These are phyloP conservation scores for Dendrolimus houi DNA, from an alignment of 2,888 invertebrate genomes.

Conservation along the genomic window DNA sequence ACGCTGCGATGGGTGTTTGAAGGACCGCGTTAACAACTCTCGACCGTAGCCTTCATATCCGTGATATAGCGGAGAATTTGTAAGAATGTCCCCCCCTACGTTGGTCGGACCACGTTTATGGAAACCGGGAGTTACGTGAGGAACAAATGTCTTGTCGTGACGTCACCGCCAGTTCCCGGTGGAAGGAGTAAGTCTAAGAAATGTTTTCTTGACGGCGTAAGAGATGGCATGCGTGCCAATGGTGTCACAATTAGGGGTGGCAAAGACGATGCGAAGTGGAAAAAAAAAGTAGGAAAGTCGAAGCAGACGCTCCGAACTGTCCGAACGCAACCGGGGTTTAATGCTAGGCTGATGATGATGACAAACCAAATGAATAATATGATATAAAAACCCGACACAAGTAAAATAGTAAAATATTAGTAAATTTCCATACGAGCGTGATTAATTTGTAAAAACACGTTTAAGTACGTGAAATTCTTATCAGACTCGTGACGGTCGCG, in stretches of 20 bases:
- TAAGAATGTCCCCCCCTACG: background rate
- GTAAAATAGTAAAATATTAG: background rate
- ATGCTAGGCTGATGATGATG: too few relatives aligned
- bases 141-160: background rate
- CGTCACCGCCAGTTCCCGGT: background rate
- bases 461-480: background rate
- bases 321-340: too few relatives aligned
- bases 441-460: background rate
- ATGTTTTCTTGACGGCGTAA: background rate
- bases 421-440: background rate
- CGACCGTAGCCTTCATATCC: background rate
- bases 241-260: background rate
- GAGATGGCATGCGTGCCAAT: too few relatives aligned
- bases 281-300: background rate
- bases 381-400: too few relatives aligned
- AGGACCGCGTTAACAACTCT: background rate
- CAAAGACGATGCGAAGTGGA: background rate
- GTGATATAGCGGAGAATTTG: background rate
- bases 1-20: background rate
- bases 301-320: background rate
- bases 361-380: too few relatives aligned
- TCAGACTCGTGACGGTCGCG: slow-evolving; percentile 5
- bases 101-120: background rate
- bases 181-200: background rate
- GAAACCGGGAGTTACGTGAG: background rate